Conservation (phyloP, 2,797 vertebrate species). For the Holocentrus rufus region DNA sequence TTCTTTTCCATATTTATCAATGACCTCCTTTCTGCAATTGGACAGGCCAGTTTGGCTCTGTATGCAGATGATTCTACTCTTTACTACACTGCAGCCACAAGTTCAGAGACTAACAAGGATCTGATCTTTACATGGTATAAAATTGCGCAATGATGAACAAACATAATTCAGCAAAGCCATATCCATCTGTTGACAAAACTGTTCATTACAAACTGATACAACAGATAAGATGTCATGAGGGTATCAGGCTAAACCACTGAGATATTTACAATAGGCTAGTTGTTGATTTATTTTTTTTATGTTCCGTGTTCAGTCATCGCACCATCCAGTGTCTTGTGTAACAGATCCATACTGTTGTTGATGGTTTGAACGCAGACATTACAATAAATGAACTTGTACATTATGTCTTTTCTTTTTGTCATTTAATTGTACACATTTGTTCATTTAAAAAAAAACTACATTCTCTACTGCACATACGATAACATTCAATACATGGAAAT, state of each 20-base stretch:
- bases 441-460: not conserved
- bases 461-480: not conserved
- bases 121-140: no score
- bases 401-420: not conserved
- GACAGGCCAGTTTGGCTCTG: no score
- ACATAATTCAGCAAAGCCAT: not conserved
- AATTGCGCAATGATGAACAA: no score
- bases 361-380: constrained; percentile 57
- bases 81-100: no score
- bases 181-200: not conserved
- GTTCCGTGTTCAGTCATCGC: no score
- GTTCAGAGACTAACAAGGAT: no score
- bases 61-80: no score
- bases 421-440: not conserved
- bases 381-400: constrained; percentile 64
- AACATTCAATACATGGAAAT: not conserved
- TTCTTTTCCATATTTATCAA: no score
- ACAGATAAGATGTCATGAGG: not conserved
- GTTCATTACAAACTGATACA: not conserved
- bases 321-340: not conserved
- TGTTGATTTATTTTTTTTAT: not conserved
- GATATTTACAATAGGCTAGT: not conserved
- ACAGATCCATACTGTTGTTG: constrained; percentile 24
- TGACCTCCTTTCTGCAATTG: no score
- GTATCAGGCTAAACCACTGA: not conserved